Conservation (phyloP, 2,797 vertebrate genomes). For the Hafferia zeledoni region DNA sequence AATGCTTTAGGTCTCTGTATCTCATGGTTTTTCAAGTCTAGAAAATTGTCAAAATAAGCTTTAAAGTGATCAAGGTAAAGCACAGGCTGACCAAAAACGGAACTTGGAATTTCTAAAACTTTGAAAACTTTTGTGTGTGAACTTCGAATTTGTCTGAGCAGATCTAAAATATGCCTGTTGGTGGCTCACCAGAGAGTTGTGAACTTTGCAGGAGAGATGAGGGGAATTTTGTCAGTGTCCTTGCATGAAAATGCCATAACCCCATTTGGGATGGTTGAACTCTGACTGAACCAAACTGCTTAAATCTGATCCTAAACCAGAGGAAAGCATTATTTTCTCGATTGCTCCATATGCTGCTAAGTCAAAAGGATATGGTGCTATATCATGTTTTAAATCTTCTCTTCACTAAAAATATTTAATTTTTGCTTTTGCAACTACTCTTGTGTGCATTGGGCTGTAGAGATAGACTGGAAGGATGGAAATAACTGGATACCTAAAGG, state of each 20-base stretch:
- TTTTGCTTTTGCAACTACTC: not conserved
- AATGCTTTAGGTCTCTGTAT: not conserved
- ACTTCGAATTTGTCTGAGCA: not conserved
- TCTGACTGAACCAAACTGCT: not conserved
- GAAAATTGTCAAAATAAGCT: not conserved
- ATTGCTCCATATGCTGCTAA: not conserved
- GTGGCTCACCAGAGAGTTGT: not conserved
- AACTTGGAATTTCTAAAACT: not conserved
- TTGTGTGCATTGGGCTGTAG: not conserved
- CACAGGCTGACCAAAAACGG: not conserved
- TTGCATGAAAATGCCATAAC: not conserved
- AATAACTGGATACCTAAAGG: not conserved
- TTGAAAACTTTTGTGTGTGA: not conserved
- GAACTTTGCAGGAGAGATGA: not conserved
- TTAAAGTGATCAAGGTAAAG: not conserved
- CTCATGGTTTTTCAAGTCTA: not conserved
- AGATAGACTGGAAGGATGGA: not conserved
- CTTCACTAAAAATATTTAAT: not conserved
- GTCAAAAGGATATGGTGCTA: not conserved
- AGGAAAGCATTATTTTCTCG: not conserved
- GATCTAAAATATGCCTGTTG: accelerated
- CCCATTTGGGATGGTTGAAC: not conserved
- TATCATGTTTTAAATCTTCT: not conserved
- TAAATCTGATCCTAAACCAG: not conserved
- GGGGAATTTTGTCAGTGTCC: not conserved